Evolutionary conservation across 1,140 invertebrate genomes (phyloP).

Genomic region (Araneus ventricosus): DNA sequence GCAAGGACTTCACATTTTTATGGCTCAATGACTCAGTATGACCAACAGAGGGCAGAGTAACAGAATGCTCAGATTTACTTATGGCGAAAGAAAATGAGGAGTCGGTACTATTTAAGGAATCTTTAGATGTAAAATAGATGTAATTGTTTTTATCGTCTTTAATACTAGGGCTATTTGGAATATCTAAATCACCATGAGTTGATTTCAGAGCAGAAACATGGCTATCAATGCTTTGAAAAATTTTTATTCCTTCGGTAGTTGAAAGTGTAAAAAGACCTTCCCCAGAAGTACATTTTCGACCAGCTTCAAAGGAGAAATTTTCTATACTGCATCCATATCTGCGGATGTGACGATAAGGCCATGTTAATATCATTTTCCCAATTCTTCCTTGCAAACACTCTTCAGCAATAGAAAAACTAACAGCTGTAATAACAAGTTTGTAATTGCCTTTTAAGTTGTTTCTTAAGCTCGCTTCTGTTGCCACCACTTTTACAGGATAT

Average conservation of each 20-base stretch:
- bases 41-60: not conserved
- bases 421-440: slow-evolving; percentile 86
- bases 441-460: slow-evolving; percentile 87
- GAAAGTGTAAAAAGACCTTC: slow-evolving; percentile 91
- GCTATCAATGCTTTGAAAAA: slow-evolving; percentile 76
- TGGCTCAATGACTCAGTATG: not conserved
- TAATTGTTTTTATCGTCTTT: slow-evolving; percentile 52
- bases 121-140: slow-evolving; percentile 44
- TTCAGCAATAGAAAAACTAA: slow-evolving; percentile 87
- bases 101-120: slow-evolving; percentile 32
- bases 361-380: slow-evolving; percentile 85
- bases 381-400: slow-evolving; percentile 79
- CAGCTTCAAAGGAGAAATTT: slow-evolving; percentile 94
- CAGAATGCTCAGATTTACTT: slow-evolving; percentile 9
- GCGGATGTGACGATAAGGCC: slow-evolving; percentile 92
- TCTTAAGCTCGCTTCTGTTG: slow-evolving; percentile 88
- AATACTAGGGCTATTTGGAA: slow-evolving; percentile 37
- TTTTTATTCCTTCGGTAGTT: slow-evolving; percentile 77
- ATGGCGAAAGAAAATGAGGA: not conserved
- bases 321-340: slow-evolving; percentile 90
- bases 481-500: slow-evolving; percentile 88
- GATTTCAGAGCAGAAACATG: slow-evolving; percentile 76
- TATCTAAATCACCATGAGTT: slow-evolving; percentile 49
- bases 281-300: slow-evolving; percentile 91
- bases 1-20: slow-evolving; percentile 32